These are phyloP conservation scores for Epinotia brunnichana DNA, from an alignment of 2,888 invertebrate genomes.

Conservation along the genomic window DNA sequence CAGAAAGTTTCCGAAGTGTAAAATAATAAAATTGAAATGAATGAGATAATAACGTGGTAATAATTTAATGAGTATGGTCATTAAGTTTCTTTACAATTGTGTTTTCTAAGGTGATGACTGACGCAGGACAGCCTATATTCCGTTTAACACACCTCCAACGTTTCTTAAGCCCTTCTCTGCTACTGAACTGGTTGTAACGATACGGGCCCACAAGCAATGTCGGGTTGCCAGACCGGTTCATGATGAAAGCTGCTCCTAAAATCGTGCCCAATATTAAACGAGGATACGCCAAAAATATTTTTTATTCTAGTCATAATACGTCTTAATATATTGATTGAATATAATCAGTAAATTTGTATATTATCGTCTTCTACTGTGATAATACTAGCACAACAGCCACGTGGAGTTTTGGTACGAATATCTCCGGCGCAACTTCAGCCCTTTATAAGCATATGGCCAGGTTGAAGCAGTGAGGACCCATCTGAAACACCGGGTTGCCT, in stretches of 20 bases:
- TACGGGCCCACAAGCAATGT: slow-evolving; percentile 12
- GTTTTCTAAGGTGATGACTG: slow-evolving; percentile 15
- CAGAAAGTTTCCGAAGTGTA: not conserved
- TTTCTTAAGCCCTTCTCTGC: slow-evolving; percentile 13
- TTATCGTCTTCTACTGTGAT: not conserved
- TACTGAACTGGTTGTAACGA: slow-evolving; percentile 12
- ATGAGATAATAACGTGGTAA: not conserved
- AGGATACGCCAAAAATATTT: no score
- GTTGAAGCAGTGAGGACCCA: slow-evolving; percentile 57
- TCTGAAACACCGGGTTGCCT: slow-evolving; percentile 53
- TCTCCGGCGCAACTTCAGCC: slow-evolving; percentile 15
- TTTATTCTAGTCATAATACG: not conserved
- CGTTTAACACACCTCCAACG: slow-evolving; percentile 23
- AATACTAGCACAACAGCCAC: slow-evolving; percentile 13
- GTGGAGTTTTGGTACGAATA: slow-evolving; percentile 10
- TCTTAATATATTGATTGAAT: not conserved
- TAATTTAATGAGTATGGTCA: slow-evolving; percentile 9
- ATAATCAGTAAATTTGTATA: slow-evolving; percentile 12
- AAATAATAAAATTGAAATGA: no score
- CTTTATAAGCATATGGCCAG: not conserved
- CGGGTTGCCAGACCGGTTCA: not conserved
- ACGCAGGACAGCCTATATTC: not conserved
- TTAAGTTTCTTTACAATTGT: slow-evolving; percentile 4
- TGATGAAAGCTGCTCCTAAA: slow-evolving; percentile 11
- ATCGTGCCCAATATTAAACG: not conserved